Conservation (phyloP, 2,113 vertebrate genomes). For the Catharus minimus region DNA sequence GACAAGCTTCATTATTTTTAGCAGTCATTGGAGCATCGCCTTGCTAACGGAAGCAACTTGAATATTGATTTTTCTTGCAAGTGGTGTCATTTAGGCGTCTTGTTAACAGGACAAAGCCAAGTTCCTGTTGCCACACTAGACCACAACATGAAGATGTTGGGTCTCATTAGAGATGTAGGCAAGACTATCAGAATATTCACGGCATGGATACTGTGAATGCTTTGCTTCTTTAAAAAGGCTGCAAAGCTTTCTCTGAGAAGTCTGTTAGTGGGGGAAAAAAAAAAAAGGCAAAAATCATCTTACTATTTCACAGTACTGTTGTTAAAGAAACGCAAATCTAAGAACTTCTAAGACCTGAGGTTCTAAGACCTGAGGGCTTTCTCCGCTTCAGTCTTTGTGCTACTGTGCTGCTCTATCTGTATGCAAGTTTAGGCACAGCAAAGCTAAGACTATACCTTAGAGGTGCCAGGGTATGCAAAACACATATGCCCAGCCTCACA, state of each 20-base stretch:
- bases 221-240: neutral
- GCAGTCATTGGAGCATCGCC: neutral
- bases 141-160: accelerated
- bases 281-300: neutral
- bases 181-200: neutral
- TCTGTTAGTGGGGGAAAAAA: neutral
- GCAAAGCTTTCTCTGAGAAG: neutral
- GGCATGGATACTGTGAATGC: too few relatives aligned
- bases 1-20: neutral
- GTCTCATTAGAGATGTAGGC: neutral
- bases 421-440: neutral
- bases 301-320: neutral
- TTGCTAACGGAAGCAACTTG: neutral
- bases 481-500: neutral
- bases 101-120: neutral
- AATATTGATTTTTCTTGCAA: neutral
- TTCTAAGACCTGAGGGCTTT: neutral
- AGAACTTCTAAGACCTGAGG: accelerated
- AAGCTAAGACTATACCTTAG: neutral
- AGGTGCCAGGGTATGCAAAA: neutral
- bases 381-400: neutral
- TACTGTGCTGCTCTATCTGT: neutral
- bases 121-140: neutral
- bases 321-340: neutral
- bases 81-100: neutral